phyloP scores from a whole-genome alignment of 2,888 invertebrate genomes.

The Parnassius orleans region DNA sequence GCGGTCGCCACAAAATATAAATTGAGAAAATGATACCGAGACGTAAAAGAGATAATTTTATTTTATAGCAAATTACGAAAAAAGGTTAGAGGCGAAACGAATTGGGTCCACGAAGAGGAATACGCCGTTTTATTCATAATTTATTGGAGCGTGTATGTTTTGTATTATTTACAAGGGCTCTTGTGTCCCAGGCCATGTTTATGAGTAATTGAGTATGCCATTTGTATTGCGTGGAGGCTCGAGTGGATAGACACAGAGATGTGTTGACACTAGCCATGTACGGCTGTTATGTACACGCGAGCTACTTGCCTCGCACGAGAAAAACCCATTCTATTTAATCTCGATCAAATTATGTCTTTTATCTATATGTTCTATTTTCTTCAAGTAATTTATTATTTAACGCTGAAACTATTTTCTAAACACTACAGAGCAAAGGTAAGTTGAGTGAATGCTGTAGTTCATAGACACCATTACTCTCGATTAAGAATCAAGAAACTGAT shows the following conservation, averaged over 20 bases:
- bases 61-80: slow-evolving; percentile 23
- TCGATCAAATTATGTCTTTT: too few species aligned
- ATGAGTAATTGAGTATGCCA: slow-evolving; percentile 27
- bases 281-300: background rate
- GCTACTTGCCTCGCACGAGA: background rate
- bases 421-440: too few species aligned
- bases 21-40: slow-evolving; percentile 8
- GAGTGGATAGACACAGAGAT: slow-evolving; percentile 12
- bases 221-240: slow-evolving; percentile 18
- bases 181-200: slow-evolving; percentile 20
- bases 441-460: too few species aligned
- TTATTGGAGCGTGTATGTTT: slow-evolving; percentile 32
- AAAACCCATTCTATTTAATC: too few species aligned
- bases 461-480: too few species aligned
- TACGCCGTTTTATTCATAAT: slow-evolving; percentile 36
- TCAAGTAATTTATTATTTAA: too few species aligned
- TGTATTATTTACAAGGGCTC: slow-evolving; percentile 23
- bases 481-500: too few species aligned
- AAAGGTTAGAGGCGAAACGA: slow-evolving; percentile 15
- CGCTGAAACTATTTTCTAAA: too few species aligned
- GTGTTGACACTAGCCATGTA: slow-evolving; percentile 14
- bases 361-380: too few species aligned
- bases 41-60: slow-evolving; percentile 17
- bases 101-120: slow-evolving; percentile 31
- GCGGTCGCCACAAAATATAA: background rate